A percentile compares a stretch with the other conserved stretches of the same genome.
Evolutionary conservation across 2,113 vertebrate genomes (phyloP).

Genomic region (Steatornis caripensis): DNA sequence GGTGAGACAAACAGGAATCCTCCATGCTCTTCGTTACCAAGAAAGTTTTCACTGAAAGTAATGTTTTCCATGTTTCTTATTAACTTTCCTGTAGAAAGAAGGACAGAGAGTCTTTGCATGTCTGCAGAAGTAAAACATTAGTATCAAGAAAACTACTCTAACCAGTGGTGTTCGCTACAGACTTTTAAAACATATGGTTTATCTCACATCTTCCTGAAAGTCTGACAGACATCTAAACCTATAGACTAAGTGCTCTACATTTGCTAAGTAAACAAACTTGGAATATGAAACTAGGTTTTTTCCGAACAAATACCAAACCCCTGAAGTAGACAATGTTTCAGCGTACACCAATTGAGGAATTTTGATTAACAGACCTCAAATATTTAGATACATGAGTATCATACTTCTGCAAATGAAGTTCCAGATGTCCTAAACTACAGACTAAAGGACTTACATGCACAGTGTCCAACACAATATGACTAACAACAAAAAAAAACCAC

Average conservation of each 20-base stretch:
- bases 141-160: not conserved
- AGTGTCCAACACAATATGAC: not conserved
- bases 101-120: not conserved
- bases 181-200: fast-evolving
- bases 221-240: not conserved
- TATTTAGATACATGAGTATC: not conserved
- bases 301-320: not conserved
- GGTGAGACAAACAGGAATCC: slow-evolving; percentile 91
- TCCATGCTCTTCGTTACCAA: slow-evolving; percentile 87
- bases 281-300: not conserved
- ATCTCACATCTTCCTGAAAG: not conserved
- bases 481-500: not conserved
- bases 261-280: not conserved
- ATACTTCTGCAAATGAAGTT: not conserved
- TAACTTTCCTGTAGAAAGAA: slow-evolving; percentile 79
- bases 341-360: not conserved
- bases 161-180: not conserved
- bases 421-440: not conserved
- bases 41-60: slow-evolving; percentile 88
- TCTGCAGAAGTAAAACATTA: not conserved
- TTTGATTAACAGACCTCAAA: not conserved
- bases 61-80: slow-evolving; percentile 88
- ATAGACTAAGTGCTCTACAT: not conserved
- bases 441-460: not conserved
- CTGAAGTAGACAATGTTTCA: not conserved